phyloP scores from a whole-genome alignment of 2,888 invertebrate genomes.

The Volucella inanis region DNA sequence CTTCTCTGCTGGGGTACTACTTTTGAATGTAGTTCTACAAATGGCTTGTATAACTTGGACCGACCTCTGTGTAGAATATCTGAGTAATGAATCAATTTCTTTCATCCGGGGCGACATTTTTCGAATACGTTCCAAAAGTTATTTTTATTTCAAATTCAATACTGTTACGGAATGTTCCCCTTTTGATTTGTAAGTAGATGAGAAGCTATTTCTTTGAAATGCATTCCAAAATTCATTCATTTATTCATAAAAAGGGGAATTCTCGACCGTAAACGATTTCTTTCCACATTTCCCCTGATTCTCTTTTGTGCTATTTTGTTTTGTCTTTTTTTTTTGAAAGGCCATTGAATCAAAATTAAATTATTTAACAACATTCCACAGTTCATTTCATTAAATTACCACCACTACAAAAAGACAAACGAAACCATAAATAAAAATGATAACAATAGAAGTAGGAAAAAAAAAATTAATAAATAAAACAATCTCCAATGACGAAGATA shows the following conservation, averaged over 20 bases:
- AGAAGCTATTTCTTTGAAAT: too few relatives aligned
- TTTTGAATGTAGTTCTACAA: background rate
- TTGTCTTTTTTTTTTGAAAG: constrained; percentile 26
- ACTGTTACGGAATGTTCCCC: too few relatives aligned
- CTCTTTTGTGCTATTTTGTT: background rate
- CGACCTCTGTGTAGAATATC: too few relatives aligned
- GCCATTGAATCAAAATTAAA: constrained; percentile 47
- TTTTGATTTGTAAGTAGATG: too few relatives aligned
- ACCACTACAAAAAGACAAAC: background rate
- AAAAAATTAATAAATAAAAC: constrained; percentile 17
- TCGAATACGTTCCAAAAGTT: background rate
- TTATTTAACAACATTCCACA: constrained; percentile 30
- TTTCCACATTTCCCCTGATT: too few relatives aligned
- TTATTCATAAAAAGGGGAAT: too few relatives aligned
- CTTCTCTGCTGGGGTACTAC: background rate
- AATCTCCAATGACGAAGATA: constrained; percentile 29
- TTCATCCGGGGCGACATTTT: background rate
- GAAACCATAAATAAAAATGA: background rate
- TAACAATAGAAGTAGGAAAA: background rate
- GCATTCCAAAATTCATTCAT: too few relatives aligned
- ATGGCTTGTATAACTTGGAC: background rate
- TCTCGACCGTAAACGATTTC: too few relatives aligned
- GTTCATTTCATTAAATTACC: constrained; percentile 22
- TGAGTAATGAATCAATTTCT: constrained; percentile 4
- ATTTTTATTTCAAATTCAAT: too few relatives aligned